phyloP scores from a whole-genome alignment of 2,888 invertebrate genomes.

The Ferrisia virgata region DNA sequence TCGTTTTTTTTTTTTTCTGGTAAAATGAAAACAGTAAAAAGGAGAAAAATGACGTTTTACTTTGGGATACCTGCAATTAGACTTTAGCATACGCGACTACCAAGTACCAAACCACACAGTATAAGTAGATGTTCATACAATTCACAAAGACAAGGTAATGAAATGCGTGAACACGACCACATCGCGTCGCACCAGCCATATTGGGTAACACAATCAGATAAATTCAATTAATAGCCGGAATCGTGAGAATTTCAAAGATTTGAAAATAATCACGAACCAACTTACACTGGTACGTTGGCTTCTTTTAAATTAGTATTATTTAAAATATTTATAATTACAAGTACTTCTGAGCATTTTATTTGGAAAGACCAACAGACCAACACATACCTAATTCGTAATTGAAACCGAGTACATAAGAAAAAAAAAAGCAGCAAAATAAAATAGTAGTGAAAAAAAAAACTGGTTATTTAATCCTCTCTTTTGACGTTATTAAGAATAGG shows the following conservation, averaged over 20 bases:
- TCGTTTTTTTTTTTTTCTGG: no score
- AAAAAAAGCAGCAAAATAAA: no score
- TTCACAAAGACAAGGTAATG: neutral
- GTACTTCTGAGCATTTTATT: neutral
- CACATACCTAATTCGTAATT: neutral
- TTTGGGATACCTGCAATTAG: no score
- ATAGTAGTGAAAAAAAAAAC: slow-evolving; percentile 19
- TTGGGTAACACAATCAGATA: slow-evolving; percentile 26
- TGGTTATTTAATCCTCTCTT: slow-evolving; percentile 12
- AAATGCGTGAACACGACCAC: slow-evolving; percentile 38
- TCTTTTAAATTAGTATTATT: slow-evolving; percentile 29
- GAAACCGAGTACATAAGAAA: neutral
- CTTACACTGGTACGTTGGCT: no score
- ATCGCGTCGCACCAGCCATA: neutral
- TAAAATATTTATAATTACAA: slow-evolving; percentile 30
- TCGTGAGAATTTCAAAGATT: slow-evolving; percentile 34
- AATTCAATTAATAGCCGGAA: slow-evolving; percentile 40
- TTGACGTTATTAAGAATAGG: neutral
- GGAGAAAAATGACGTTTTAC: no score
- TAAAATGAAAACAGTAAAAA: no score
- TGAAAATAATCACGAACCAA: slow-evolving; percentile 24
- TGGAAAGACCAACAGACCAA: neutral
- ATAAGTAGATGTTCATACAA: neutral
- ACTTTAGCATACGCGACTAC: neutral
- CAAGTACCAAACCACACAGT: neutral